Evolutionary conservation across 2,797 vertebrate species (phyloP).

Genomic region (Myotis vivesi): DNA sequence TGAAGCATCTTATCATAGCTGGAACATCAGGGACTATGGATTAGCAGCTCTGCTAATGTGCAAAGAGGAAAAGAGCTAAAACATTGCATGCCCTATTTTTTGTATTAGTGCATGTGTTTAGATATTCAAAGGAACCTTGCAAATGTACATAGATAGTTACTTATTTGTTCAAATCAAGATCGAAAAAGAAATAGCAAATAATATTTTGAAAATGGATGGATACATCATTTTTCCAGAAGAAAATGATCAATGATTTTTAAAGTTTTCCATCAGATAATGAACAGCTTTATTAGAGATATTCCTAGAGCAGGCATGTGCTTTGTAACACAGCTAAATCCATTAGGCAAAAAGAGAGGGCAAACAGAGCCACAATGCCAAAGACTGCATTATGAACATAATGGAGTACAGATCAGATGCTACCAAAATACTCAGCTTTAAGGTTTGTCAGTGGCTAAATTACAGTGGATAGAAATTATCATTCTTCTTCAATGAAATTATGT

Average conservation of each 20-base stretch:
- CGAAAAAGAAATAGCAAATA: constrained; percentile 1
- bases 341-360: neutral
- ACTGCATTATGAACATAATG: constrained; percentile 42
- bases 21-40: constrained; percentile 3
- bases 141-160: neutral
- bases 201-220: neutral
- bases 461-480: constrained; percentile 18
- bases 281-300: constrained; percentile 51
- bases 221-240: neutral
- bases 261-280: constrained; percentile 45
- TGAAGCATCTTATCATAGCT: neutral
- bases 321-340: neutral
- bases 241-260: constrained; percentile 41
- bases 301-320: neutral
- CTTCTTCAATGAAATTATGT: constrained; percentile 15
- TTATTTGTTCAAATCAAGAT: neutral
- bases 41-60: neutral
- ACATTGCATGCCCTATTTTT: rapidly evolving
- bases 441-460: constrained; percentile 34
- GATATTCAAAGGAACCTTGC: neutral
- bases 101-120: neutral
- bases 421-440: constrained; percentile 23
- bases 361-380: constrained; percentile 1
- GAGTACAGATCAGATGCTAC: neutral
- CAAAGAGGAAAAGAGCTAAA: neutral